These are phyloP conservation scores for Hymenopus coronatus DNA, from an alignment of 2,888 invertebrate genomes.

Conservation along the genomic window DNA sequence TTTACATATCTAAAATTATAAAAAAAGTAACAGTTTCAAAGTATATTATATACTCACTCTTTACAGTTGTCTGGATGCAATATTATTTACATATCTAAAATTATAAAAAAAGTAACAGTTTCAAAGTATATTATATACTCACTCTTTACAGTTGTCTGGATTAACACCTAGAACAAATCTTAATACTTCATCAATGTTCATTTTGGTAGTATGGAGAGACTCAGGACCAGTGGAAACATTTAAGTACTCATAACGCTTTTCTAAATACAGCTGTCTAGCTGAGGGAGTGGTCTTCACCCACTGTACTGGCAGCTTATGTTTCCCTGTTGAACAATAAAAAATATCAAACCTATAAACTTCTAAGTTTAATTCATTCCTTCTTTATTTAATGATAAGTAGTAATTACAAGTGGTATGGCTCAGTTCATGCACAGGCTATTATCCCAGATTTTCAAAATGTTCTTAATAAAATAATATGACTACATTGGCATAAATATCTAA, in stretches of 20 bases:
- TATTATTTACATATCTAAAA: no score
- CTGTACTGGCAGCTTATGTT: constrained; percentile 78
- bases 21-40: no score
- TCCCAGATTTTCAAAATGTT: no score
- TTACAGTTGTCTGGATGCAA: constrained; percentile 59
- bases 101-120: no score
- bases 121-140: constrained; percentile 38
- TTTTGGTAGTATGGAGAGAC: constrained; percentile 60
- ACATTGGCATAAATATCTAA: no score
- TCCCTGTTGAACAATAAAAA: constrained; percentile 56
- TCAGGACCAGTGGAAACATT: constrained; percentile 65
- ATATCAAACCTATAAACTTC: neutral
- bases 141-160: constrained; percentile 59
- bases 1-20: no score
- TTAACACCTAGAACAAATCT: constrained; percentile 74
- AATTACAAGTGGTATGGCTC: no score
- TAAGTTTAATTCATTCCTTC: neutral
- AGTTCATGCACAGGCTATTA: no score
- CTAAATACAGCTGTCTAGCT: constrained; percentile 70
- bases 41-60: constrained; percentile 47
- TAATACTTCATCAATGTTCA: constrained; percentile 74
- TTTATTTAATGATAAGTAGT: neutral
- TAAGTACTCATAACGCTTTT: constrained; percentile 70
- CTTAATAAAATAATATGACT: no score
- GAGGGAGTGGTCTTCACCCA: constrained; percentile 73